Conservation (phyloP, 1,140 invertebrate genomes). For the Procambarus virginalis region DNA sequence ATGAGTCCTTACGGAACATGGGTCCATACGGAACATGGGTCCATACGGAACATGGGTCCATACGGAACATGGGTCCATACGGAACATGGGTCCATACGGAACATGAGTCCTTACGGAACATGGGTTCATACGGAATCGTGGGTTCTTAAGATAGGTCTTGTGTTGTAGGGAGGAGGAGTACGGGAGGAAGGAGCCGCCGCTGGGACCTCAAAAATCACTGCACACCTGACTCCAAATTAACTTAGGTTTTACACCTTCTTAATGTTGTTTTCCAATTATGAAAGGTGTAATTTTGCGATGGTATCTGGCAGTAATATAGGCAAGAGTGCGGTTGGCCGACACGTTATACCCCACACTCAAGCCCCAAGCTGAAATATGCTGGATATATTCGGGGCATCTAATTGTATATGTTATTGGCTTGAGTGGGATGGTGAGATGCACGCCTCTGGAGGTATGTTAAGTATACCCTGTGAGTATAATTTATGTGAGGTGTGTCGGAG, state of each 20-base stretch:
- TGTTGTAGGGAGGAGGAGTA: neutral
- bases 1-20: too few species aligned
- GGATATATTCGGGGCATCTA: neutral
- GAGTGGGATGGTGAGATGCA: neutral
- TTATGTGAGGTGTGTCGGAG: neutral
- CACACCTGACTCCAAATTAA: constrained; percentile 21
- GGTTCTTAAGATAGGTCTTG: neutral
- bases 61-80: too few species aligned
- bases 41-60: too few species aligned
- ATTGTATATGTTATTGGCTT: neutral
- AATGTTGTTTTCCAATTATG: constrained; percentile 38
- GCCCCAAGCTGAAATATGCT: neutral
- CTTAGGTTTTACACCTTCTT: constrained; percentile 33
- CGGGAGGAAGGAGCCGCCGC: too few species aligned
- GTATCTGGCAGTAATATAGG: constrained; percentile 29
- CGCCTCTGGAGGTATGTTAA: neutral
- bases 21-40: too few species aligned
- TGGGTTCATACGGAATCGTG: too few species aligned
- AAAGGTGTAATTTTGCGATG: constrained; percentile 34
- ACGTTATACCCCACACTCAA: neutral
- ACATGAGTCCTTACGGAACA: too few species aligned
- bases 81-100: too few species aligned
- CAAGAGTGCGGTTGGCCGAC: neutral
- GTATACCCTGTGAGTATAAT: neutral
- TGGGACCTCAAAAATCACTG: constrained; percentile 13